Conservation (phyloP, 2,797 vertebrate species). For the Arrhamphus sclerolepis region DNA sequence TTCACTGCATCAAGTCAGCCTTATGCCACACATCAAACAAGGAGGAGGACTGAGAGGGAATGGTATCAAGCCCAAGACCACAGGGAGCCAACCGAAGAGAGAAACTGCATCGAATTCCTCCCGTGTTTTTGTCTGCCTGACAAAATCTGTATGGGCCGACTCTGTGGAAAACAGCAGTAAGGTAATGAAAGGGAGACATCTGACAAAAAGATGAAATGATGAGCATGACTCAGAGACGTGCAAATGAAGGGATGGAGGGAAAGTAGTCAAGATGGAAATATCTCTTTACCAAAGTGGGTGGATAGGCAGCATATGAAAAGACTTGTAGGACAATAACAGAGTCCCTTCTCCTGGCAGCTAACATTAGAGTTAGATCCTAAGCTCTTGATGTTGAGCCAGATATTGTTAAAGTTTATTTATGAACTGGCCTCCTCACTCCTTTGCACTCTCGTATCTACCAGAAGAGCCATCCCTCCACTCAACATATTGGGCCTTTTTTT, state of each 20-base stretch:
- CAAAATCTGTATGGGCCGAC: constrained; percentile 54
- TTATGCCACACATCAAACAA: constrained; percentile 64
- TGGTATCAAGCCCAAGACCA: constrained; percentile 59
- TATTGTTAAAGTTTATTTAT: constrained; percentile 34
- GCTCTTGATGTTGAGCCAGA: constrained; percentile 21
- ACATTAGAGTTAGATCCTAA: constrained; percentile 51
- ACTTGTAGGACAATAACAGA: constrained; percentile 53
- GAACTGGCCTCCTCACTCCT: constrained; percentile 8
- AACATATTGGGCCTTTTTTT: constrained; percentile 1
- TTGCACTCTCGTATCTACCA: not conserved
- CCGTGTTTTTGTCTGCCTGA: constrained; percentile 58
- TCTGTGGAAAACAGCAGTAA: constrained; percentile 58
- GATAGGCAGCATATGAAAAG: constrained; percentile 57
- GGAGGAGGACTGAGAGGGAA: constrained; percentile 54
- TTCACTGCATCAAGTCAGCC: constrained; percentile 61
- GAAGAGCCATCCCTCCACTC: constrained; percentile 1
- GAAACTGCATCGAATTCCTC: constrained; percentile 53
- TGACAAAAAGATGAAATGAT: constrained; percentile 43
- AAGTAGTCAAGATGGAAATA: constrained; percentile 54
- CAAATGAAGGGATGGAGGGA: constrained; percentile 41
- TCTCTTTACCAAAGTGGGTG: constrained; percentile 53
- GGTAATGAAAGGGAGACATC: constrained; percentile 40
- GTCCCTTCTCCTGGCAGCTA: constrained; percentile 38
- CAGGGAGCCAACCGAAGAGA: constrained; percentile 51
- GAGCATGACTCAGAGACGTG: constrained; percentile 53